Evolutionary conservation across 2,888 invertebrate genomes (phyloP).

Genomic region (Acanthosepion pharaonis): DNA sequence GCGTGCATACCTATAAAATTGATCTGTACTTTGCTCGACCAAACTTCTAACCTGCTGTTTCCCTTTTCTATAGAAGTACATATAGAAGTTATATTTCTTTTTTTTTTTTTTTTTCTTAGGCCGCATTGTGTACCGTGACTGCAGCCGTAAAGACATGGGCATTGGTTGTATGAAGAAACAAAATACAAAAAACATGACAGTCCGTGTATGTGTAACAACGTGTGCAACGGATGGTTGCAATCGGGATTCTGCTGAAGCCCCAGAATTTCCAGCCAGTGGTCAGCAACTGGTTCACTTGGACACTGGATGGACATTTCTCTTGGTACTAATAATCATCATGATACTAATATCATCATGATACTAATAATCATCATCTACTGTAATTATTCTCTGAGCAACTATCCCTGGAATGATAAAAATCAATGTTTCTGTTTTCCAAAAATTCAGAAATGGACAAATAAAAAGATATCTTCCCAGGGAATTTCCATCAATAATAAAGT

Average conservation of each 20-base stretch:
- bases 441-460: too few species aligned
- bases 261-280: constrained; percentile 40
- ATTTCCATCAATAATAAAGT: too few species aligned
- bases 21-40: background rate
- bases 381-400: background rate
- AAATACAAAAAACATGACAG: background rate
- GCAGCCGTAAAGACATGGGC: constrained; percentile 38
- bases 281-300: background rate
- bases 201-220: constrained; percentile 38
- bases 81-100: background rate
- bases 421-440: too few species aligned
- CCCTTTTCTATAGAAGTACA: background rate
- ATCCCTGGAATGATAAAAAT: too few species aligned
- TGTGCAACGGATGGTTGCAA: constrained; percentile 38
- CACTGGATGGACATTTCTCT: background rate
- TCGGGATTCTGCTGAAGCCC: constrained; percentile 33
- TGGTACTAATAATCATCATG: background rate
- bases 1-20: background rate
- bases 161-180: background rate
- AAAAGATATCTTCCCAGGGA: too few species aligned
- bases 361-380: too few species aligned
- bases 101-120: background rate
- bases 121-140: constrained; percentile 46
- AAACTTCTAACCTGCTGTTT: too few species aligned
- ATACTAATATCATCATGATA: too few species aligned